Conservation (phyloP, 2,113 vertebrate genomes). For the Cololabis saira region DNA sequence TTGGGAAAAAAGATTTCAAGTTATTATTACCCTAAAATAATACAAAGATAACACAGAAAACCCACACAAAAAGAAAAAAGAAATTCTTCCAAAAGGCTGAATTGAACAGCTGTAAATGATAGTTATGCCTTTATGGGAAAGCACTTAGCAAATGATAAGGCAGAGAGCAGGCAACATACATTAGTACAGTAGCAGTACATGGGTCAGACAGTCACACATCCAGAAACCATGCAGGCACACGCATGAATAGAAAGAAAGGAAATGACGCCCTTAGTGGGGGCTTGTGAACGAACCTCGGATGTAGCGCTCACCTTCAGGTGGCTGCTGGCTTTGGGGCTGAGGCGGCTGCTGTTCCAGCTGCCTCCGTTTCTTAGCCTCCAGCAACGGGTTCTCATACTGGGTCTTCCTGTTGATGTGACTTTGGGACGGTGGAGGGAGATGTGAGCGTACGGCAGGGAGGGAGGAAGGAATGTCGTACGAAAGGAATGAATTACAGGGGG, state of each 20-base stretch:
- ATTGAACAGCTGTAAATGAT: slow-evolving; percentile 62
- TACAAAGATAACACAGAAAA: slow-evolving; percentile 31
- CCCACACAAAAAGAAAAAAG: slow-evolving; percentile 40
- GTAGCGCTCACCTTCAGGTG: slow-evolving; percentile 91
- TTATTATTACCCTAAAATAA: slow-evolving; percentile 30
- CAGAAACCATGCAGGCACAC: slow-evolving; percentile 14
- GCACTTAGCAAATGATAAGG: slow-evolving; percentile 73
- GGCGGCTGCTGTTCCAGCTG: slow-evolving; percentile 89
- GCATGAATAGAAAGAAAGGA: slow-evolving; percentile 68
- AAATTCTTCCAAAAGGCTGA: slow-evolving; percentile 57
- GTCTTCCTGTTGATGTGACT: slow-evolving; percentile 99
- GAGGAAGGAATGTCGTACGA: background rate
- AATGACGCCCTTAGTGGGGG: slow-evolving; percentile 70
- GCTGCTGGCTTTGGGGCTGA: slow-evolving; percentile 85
- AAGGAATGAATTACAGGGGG: slow-evolving; percentile 20
- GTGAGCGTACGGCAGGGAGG: background rate
- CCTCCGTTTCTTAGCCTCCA: slow-evolving; percentile 96
- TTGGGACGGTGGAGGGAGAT: slow-evolving; percentile 26
- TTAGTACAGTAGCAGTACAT: slow-evolving; percentile 32
- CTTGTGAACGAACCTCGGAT: slow-evolving; percentile 76
- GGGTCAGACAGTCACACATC: slow-evolving; percentile 27
- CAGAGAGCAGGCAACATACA: slow-evolving; percentile 57
- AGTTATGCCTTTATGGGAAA: slow-evolving; percentile 75
- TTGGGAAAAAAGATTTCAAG: slow-evolving; percentile 16
- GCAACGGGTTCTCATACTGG: slow-evolving; percentile 96